These are phyloP conservation scores for Alitta virens DNA, from an alignment of 2,888 invertebrate species.

Conservation along the genomic window DNA sequence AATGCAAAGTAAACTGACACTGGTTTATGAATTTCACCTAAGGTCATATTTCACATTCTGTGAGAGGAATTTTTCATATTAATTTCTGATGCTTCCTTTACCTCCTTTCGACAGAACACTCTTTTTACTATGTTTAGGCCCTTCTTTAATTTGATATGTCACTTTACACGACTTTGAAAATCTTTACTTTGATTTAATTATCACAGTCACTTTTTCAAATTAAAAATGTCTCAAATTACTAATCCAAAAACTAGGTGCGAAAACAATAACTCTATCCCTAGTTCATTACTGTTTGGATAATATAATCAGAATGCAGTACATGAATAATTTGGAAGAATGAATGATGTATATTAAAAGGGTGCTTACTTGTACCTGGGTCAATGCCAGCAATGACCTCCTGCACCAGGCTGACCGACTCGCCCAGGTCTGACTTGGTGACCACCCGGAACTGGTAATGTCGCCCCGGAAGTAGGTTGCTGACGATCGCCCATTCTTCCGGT, in stretches of 20 bases:
- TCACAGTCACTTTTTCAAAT: not conserved
- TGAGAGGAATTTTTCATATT: too few species aligned
- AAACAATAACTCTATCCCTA: not conserved
- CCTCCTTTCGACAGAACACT: too few species aligned
- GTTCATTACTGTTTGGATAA: not conserved
- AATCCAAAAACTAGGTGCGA: not conserved
- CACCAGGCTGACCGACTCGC: slow-evolving; percentile 19
- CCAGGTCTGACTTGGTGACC: slow-evolving; percentile 14
- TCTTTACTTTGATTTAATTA: not conserved
- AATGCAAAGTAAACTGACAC: too few species aligned
- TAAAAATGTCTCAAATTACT: not conserved
- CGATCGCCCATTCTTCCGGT: slow-evolving; percentile 11
- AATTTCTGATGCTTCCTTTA: too few species aligned
- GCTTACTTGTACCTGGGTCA: slow-evolving; percentile 18
- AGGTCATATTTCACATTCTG: too few species aligned
- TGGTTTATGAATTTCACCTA: too few species aligned
- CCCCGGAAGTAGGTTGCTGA: slow-evolving; percentile 16
- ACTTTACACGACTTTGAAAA: not conserved
- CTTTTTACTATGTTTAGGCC: too few species aligned
- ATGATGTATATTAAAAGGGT: too few species aligned
- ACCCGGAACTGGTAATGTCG: slow-evolving; percentile 17
- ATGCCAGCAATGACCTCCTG: slow-evolving; percentile 18
- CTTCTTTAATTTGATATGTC: too few species aligned
- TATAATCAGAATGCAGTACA: too few species aligned
- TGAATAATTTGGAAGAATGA: not conserved